These are phyloP conservation scores for Lasioglossum zephyrum DNA, from an alignment of 2,888 invertebrate species.

Conservation along the genomic window DNA sequence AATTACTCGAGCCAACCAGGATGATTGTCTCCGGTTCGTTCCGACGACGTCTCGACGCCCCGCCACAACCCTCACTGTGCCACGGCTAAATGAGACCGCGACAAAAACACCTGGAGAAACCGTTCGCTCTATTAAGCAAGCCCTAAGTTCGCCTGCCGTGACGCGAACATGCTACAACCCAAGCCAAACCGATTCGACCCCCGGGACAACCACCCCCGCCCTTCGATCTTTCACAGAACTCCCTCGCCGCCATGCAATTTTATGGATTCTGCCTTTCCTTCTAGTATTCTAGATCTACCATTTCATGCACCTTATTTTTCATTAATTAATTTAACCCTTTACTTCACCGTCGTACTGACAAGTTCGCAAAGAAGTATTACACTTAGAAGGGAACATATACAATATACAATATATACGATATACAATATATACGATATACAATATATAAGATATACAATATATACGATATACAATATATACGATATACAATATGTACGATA, in stretches of 20 bases:
- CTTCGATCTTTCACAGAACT: not conserved
- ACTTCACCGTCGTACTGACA: not conserved
- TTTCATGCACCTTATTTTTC: not conserved
- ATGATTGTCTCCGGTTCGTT: constrained; percentile 66
- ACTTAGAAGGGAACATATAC: no score
- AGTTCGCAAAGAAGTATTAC: no score
- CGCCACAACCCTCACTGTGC: constrained; percentile 21
- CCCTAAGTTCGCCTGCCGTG: constrained; percentile 28
- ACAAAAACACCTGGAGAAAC: constrained; percentile 61
- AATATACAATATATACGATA: no score
- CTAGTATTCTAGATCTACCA: not conserved
- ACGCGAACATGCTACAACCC: not conserved
- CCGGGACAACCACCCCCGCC: not conserved
- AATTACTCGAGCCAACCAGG: constrained; percentile 62
- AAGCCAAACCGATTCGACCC: not conserved
- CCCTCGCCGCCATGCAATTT: not conserved
- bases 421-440: no score
- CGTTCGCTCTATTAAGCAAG: constrained; percentile 57
- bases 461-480: no score
- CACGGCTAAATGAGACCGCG: constrained; percentile 59
- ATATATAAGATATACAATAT: no score
- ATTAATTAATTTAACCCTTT: not conserved
- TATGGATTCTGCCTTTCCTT: not conserved
- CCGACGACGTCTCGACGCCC: constrained; percentile 31
- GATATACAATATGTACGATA: no score